Percentiles rank a stretch among this genome's conserved stretches.
Evolutionary conservation across 2,888 invertebrate species (phyloP).

Genomic region (Lissonota sp.): DNA sequence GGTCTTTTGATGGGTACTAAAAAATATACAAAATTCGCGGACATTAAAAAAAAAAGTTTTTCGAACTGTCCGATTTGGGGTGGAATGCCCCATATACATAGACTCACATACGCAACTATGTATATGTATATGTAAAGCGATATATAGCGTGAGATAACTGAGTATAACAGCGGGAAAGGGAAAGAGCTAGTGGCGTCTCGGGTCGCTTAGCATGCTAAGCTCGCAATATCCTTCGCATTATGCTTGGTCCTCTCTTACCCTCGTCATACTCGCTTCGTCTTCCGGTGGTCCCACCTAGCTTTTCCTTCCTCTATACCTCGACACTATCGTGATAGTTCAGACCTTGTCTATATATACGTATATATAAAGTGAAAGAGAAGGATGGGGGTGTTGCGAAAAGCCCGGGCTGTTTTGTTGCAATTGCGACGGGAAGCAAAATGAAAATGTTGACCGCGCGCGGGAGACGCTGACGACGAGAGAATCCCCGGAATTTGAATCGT

Average conservation of each 20-base stretch:
- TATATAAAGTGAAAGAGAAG: too few species aligned
- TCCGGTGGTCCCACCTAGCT: conserved; percentile 28
- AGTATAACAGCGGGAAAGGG: conserved; percentile 34
- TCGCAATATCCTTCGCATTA: conserved; percentile 58
- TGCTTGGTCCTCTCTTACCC: conserved; percentile 44
- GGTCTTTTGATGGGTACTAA: too few species aligned
- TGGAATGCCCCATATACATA: too few species aligned
- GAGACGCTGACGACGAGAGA: too few species aligned
- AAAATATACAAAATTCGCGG: too few species aligned
- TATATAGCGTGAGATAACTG: conserved; percentile 32
- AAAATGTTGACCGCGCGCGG: too few species aligned
- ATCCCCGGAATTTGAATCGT: too few species aligned
- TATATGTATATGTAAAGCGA: conserved; percentile 5
- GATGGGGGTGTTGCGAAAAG: too few species aligned
- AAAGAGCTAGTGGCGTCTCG: conserved; percentile 30
- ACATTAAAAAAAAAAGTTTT: too few species aligned
- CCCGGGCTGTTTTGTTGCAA: too few species aligned
- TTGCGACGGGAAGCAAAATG: too few species aligned
- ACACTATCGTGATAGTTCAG: neutral
- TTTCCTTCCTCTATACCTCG: neutral
- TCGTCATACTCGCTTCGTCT: conserved; percentile 47
- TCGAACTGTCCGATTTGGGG: too few species aligned
- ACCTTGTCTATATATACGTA: neutral
- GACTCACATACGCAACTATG: neutral
- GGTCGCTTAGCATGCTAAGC: conserved; percentile 62